Evolutionary conservation across 2,113 vertebrate genomes (phyloP), one percentile per base, ranked within the genome.

Genomic region (Mirounga angustirostris): DNA sequence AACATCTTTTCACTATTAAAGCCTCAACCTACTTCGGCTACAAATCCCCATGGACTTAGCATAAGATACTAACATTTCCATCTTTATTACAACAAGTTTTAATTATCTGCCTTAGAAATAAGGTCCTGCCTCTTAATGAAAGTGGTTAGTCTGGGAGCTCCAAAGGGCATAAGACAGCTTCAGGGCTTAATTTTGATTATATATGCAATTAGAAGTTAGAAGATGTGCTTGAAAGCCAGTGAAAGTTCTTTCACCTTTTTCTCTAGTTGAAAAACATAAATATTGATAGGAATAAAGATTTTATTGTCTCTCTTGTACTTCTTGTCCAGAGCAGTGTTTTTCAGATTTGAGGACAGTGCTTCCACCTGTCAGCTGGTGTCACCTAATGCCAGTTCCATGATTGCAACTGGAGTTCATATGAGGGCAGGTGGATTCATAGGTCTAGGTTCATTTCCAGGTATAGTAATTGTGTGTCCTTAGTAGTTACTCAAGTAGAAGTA

Each of bases 21-120:
- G 16, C 79, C 63, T 96, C 90, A 96, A 94, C 92, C 92, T 97
- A 95, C 76, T 97, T 98, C 58, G 79, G 84, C 71, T 94, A 82
- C 90, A 97, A 90, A 90, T 95, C 97, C 59, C 92, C 58, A 13
- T 18, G 58, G 96, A 92, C 21, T 90, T 96, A 94, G 69, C 84
- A 97, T 88, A 93, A 97, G 76, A 91, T 4, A 82, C 56, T 89
- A 96, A 91, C 58, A 95, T 94, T 94, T 94, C 63, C 24, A 81
- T 84, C 87, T 97, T 97, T 59, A 58, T 92, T 92, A 89, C 58
- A 97, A 92, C 89, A 67, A 65, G 93, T 92, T 96, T 96, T 97
- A 97, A 98, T 98, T 97, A 97, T 97, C 80, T 96, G 67, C 54
- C 26, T 89, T 95, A 92, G 87, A 97, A 97, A 96, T 90, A 97